Evolutionary conservation across 2,113 vertebrate genomes (phyloP), one percentile per base, ranked within the genome.

Genomic region (Tragulus kanchil): DNA sequence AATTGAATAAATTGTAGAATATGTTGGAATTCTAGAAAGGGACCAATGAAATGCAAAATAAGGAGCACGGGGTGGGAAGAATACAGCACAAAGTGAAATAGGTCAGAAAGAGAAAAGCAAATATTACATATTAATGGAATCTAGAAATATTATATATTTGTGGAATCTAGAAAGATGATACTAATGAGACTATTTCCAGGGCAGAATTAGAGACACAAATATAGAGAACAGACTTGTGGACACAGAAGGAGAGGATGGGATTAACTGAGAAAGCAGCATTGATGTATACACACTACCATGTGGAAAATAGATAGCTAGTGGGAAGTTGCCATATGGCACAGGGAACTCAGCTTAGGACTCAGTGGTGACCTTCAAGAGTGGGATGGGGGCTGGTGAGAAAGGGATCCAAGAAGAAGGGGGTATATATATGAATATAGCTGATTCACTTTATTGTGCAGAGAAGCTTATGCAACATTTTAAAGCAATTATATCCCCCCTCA

Each of bases 21-120:
- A 87, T 25, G 11, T 81, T 67, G 86, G 50, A 64, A 93, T 94
- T 94, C 85, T 67, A 56, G 28, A 83, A 95, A 78, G 28, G 5
- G 17, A 42, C 61, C 48, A 36, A 3, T 42, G 31, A 88, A 92
- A 75, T 56, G 61, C 19, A 90, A 93, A 96, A 26, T 85, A 59
- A 85, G n/a, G 2, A 84, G 3, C 73, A 69, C 13, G 6, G 26
- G 6, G 26, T 26, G 5, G 16, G 3, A 69, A 23, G 94, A 89
- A 67, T 89, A 36, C 8, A 78, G 7, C 6, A 73, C 69, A 73
- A 21, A 73, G 42, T 45, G 21, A 45, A 45, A 42, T 45, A 73
- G 45, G 45, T 73, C 69, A 73, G 69, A 73, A 71, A 25, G 69
- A 73, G 42, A 73, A 45, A 73, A 45, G 10, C 45, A 73, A 73